Evolutionary conservation across 2,888 invertebrate species (phyloP).

Genomic region (Ectemnius lituratus): DNA sequence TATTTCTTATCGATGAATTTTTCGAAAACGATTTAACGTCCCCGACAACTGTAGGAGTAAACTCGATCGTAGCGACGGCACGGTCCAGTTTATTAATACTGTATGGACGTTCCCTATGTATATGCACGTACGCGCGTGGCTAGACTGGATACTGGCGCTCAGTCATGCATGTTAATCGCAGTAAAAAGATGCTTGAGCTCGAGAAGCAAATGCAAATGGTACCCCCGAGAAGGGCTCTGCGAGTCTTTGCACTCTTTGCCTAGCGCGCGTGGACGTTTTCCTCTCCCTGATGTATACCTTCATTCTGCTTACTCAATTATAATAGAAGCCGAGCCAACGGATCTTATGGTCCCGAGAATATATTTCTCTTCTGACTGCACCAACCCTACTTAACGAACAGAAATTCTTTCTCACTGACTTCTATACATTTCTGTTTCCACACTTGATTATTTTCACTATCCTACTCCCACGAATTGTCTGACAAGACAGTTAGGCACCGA

Average conservation of each 20-base stretch:
- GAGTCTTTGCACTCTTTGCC: slow-evolving; percentile 32
- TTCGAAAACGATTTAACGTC: too few species aligned
- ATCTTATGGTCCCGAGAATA: too few species aligned
- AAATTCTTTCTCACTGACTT: too few species aligned
- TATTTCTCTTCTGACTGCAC: too few species aligned
- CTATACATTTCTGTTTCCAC: too few species aligned
- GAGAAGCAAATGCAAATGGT: slow-evolving; percentile 54
- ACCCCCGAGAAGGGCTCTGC: slow-evolving; percentile 25
- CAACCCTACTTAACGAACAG: too few species aligned
- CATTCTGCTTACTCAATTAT: too few species aligned
- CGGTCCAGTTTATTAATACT: slow-evolving; percentile 30
- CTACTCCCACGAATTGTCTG: too few species aligned
- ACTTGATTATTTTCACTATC: not conserved
- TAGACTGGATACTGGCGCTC: slow-evolving; percentile 34
- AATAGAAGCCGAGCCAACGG: too few species aligned
- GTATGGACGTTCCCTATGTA: slow-evolving; percentile 21
- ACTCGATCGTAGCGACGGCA: not conserved
- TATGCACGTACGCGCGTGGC: slow-evolving; percentile 19
- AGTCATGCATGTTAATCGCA: slow-evolving; percentile 60
- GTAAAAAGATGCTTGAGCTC: slow-evolving; percentile 44
- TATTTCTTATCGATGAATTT: too few species aligned
- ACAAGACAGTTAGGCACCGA: too few species aligned
- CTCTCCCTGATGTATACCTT: too few species aligned
- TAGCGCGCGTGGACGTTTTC: slow-evolving; percentile 23
- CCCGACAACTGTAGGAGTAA: not conserved